Percentiles rank a stretch among this genome's conserved stretches.
Evolutionary conservation across 2,113 vertebrate species (phyloP).

Genomic region (Paedocypris sp.): DNA sequence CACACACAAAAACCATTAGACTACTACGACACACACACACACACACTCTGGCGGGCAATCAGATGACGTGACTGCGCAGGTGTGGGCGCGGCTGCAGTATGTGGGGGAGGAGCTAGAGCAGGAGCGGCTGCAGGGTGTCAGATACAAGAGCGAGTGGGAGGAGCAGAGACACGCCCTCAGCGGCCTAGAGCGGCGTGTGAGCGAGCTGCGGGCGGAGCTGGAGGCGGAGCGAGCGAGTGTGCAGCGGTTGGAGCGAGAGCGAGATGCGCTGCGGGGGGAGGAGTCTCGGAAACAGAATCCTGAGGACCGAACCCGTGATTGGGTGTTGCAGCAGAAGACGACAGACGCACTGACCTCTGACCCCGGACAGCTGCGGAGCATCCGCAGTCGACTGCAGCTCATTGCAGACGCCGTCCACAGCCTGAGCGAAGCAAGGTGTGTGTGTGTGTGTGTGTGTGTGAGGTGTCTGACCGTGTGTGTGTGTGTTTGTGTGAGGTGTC

Average conservation of each 20-base stretch:
- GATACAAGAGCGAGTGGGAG: conserved; percentile 64
- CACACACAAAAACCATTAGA: too few species aligned
- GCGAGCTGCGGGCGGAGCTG: conserved; percentile 66
- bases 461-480: neutral
- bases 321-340: conserved; percentile 74
- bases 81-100: conserved; percentile 70
- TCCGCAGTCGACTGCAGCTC: conserved; percentile 66
- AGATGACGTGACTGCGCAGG: too few species aligned
- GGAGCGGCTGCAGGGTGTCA: conserved; percentile 73
- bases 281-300: too few species aligned
- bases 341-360: conserved; percentile 45
- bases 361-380: conserved; percentile 55
- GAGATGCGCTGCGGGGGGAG: conserved; percentile 24
- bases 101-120: conserved; percentile 75
- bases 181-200: conserved; percentile 52
- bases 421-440: conserved; percentile 47
- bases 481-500: neutral
- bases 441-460: neutral
- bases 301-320: conserved; percentile 69
- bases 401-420: conserved; percentile 64
- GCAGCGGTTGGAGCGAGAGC: conserved; percentile 53
- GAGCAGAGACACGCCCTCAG: conserved; percentile 66
- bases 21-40: too few species aligned
- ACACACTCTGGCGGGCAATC: too few species aligned
- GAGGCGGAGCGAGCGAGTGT: conserved; percentile 62